These are phyloP conservation scores for Chlorocebus sabaeus DNA, from an alignment of 2,113 vertebrate species.

Conservation along the genomic window DNA sequence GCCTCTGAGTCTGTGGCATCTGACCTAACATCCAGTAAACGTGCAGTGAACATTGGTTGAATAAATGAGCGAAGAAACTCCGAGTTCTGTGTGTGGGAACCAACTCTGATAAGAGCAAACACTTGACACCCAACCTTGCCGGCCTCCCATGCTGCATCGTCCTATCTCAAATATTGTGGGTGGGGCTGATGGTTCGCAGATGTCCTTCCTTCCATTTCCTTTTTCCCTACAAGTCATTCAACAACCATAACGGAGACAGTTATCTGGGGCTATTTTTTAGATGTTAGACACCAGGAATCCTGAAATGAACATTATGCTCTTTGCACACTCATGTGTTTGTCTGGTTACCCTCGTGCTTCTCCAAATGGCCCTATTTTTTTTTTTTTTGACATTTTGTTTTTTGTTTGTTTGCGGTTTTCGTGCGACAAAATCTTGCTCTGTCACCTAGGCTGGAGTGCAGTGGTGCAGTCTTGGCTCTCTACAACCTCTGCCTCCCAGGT, in stretches of 20 bases:
- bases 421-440: no score
- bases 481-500: no score
- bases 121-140: neutral
- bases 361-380: no score
- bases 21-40: neutral
- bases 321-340: neutral
- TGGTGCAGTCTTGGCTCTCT: no score
- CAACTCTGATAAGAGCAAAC: neutral
- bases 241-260: neutral
- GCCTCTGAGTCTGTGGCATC: neutral
- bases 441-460: no score
- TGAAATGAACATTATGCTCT: neutral
- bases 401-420: no score
- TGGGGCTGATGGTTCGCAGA: neutral
- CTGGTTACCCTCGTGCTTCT: neutral
- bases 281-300: neutral
- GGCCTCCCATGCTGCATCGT: fast-evolving
- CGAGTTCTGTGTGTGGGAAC: neutral
- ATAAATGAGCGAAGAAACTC: neutral
- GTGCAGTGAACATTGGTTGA: neutral
- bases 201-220: neutral
- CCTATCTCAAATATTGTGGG: neutral
- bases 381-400: no score
- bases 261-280: neutral
- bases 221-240: neutral